phyloP scores from a whole-genome alignment of 2,888 invertebrate genomes.

The Ashinkailepas kermadecensis region DNA sequence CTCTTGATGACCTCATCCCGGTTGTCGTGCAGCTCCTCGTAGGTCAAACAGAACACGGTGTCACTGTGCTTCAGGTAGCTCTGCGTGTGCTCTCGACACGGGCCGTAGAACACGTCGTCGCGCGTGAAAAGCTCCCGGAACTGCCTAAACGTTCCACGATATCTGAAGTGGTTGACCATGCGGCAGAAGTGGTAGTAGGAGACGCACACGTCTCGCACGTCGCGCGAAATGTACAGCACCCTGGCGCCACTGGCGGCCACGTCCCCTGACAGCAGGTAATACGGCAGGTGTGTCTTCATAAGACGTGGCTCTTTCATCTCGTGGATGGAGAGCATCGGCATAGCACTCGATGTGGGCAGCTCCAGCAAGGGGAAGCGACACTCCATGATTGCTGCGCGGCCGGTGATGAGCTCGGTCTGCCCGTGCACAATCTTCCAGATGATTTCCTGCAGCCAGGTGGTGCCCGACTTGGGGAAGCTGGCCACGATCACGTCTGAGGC shows the following conservation, averaged over 20 bases:
- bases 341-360: conserved; percentile 36
- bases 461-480: conserved; percentile 8
- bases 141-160: conserved; percentile 49
- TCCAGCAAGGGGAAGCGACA: conserved; percentile 42
- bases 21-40: conserved; percentile 42
- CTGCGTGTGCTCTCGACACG: neutral
- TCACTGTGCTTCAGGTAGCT: neutral
- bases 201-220: conserved; percentile 76
- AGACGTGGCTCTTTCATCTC: conserved; percentile 45
- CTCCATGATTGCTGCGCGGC: conserved; percentile 31
- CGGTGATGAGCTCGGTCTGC: conserved; percentile 32
- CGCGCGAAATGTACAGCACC: conserved; percentile 71
- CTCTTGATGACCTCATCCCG: conserved; percentile 30
- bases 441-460: neutral
- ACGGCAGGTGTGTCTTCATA: conserved; percentile 58
- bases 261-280: conserved; percentile 49
- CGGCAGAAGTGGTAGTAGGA: conserved; percentile 73
- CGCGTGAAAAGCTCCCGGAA: conserved; percentile 52
- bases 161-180: conserved; percentile 53
- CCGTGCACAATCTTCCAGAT: neutral
- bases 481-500: neutral
- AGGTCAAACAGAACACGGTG: conserved; percentile 34
- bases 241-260: conserved; percentile 36
- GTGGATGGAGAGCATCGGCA: conserved; percentile 24
- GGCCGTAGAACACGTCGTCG: neutral